Evolutionary conservation across 2,888 invertebrate species (phyloP).

Genomic region (Leptogaster cylindrica): DNA sequence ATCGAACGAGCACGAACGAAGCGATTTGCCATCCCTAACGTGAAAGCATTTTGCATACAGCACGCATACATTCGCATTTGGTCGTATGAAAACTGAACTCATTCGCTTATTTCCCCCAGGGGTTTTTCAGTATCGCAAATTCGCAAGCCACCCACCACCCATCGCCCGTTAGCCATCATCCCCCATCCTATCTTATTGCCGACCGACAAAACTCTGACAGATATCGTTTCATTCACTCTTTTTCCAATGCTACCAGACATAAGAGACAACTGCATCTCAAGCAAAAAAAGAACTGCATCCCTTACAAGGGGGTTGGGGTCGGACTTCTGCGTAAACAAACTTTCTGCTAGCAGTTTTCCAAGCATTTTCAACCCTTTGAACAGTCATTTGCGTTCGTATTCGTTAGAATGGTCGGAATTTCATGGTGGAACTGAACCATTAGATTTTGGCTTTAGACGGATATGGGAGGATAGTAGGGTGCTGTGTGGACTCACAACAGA

Average conservation of each 20-base stretch:
- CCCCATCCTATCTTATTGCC: not conserved
- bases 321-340: slow-evolving; percentile 36
- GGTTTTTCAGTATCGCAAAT: slow-evolving; percentile 31
- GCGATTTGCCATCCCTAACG: slow-evolving; percentile 30
- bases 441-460: slow-evolving; percentile 5
- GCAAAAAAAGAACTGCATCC: slow-evolving; percentile 17
- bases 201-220: slow-evolving; percentile 12
- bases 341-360: slow-evolving; percentile 39
- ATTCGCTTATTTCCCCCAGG: slow-evolving; percentile 38
- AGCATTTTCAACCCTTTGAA: slow-evolving; percentile 31
- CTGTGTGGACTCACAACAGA: not conserved
- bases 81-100: slow-evolving; percentile 26
- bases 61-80: not conserved
- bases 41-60: not conserved
- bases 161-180: not conserved
- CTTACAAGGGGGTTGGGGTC: slow-evolving; percentile 5
- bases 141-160: not conserved
- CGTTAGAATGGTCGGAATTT: slow-evolving; percentile 19
- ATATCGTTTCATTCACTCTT: slow-evolving; percentile 32
- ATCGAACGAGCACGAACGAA: slow-evolving; percentile 22
- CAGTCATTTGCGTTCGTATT: not conserved
- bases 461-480: not conserved
- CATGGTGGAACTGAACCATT: slow-evolving; percentile 25
- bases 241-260: not conserved
- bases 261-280: slow-evolving; percentile 19